phyloP scores from a whole-genome alignment of 2,888 invertebrate species.

The Heliconius charithonia region DNA sequence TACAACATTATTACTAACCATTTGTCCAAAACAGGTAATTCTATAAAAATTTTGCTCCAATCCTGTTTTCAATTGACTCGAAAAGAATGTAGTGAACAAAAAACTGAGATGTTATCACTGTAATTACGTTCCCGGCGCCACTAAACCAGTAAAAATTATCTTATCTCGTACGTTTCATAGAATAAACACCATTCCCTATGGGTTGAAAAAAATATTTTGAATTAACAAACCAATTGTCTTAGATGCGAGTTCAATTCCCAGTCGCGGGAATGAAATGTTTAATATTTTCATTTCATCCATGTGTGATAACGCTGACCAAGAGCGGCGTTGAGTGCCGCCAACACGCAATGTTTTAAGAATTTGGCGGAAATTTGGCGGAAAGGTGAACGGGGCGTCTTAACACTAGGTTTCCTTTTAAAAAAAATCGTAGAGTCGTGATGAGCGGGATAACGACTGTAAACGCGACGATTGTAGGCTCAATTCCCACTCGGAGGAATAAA shows the following conservation, averaged over 20 bases:
- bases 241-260: not conserved
- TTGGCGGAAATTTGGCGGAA: no score
- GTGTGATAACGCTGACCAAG: no score
- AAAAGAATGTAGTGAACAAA: slow-evolving; percentile 28
- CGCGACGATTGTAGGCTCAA: no score
- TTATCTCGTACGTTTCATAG: slow-evolving; percentile 4
- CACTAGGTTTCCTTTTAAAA: no score
- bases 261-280: no score
- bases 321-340: no score
- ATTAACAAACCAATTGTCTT: not conserved
- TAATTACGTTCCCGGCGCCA: slow-evolving; percentile 40
- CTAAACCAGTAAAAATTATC: slow-evolving; percentile 24
- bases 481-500: no score
- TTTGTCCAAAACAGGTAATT: slow-evolving; percentile 7
- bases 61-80: slow-evolving; percentile 15
- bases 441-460: no score
- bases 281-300: no score
- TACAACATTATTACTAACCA: not conserved
- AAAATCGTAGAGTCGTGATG: no score
- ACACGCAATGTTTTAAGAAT: no score
- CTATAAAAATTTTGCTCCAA: not conserved
- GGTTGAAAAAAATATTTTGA: not conserved
- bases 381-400: no score
- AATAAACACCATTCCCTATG: not conserved
- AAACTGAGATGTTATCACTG: slow-evolving; percentile 36